Percentiles rank a stretch among this genome's conserved stretches.
Conservation (phyloP, 2,797 vertebrate species). For the Pipistrellus pygmaeus region DNA sequence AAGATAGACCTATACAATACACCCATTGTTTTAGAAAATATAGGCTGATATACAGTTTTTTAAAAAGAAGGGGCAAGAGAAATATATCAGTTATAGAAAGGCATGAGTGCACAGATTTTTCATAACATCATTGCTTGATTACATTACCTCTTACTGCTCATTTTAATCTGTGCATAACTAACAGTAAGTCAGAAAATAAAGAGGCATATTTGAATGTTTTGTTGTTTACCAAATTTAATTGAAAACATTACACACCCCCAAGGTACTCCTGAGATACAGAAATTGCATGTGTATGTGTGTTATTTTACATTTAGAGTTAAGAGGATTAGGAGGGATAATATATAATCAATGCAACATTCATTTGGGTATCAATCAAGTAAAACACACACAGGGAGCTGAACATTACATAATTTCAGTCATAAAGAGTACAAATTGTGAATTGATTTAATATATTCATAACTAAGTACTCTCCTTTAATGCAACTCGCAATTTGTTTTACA, state of each 20-base stretch:
- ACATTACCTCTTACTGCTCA: constrained; percentile 76
- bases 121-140: constrained; percentile 70
- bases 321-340: constrained; percentile 53
- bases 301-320: constrained; percentile 63
- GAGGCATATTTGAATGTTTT: constrained; percentile 11
- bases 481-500: constrained; percentile 71
- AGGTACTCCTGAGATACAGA: background rate
- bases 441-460: constrained; percentile 77
- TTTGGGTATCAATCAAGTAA: constrained; percentile 62
- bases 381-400: background rate
- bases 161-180: constrained; percentile 73
- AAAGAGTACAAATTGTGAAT: constrained; percentile 57
- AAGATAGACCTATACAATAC: constrained; percentile 85
- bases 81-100: constrained; percentile 78
- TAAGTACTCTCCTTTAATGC: constrained; percentile 76
- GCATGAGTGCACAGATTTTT: constrained; percentile 74
- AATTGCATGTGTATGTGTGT: background rate
- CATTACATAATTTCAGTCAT: constrained; percentile 30
- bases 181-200: constrained; percentile 57
- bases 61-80: constrained; percentile 60
- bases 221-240: constrained; percentile 73
- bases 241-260: background rate
- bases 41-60: constrained; percentile 69
- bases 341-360: constrained; percentile 63
- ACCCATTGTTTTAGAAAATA: constrained; percentile 83